phyloP scores from a whole-genome alignment of 2,113 vertebrate genomes.

The Lasiurus borealis region DNA sequence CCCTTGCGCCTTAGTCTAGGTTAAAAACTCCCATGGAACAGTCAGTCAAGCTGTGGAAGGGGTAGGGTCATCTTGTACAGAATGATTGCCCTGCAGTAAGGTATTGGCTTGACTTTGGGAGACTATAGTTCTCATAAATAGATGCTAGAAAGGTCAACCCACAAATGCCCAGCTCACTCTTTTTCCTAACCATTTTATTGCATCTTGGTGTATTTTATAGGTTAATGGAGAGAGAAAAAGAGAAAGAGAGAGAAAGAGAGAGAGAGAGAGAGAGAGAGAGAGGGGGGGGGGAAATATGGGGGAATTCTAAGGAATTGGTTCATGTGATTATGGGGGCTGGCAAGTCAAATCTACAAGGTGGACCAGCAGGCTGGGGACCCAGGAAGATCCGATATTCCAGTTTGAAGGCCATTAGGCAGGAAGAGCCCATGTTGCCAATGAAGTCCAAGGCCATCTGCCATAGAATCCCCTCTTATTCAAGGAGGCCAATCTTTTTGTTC shows the following conservation, averaged over 20 bases:
- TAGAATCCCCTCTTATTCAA: background rate
- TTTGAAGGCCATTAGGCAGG: background rate
- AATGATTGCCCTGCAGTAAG: background rate
- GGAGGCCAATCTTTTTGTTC: background rate
- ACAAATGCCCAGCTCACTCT: background rate
- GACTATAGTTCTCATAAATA: background rate
- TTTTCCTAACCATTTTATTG: constrained; percentile 6
- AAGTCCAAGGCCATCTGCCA: background rate
- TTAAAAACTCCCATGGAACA: background rate
- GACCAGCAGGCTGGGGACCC: background rate
- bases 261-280: background rate
- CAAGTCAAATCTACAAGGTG: background rate
- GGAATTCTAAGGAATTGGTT: background rate
- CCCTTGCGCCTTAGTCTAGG: background rate
- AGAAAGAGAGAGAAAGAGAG: background rate
- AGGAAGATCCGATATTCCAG: background rate
- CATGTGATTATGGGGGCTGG: background rate
- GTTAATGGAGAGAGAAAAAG: background rate
- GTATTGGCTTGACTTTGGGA: background rate
- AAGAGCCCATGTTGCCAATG: background rate
- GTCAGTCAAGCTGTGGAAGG: background rate
- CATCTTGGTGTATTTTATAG: background rate
- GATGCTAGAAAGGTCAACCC: background rate
- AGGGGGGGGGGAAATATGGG: background rate
- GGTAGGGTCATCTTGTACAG: background rate